phyloP scores from a whole-genome alignment of 2,113 vertebrate genomes.

The Pardalotus punctatus region DNA sequence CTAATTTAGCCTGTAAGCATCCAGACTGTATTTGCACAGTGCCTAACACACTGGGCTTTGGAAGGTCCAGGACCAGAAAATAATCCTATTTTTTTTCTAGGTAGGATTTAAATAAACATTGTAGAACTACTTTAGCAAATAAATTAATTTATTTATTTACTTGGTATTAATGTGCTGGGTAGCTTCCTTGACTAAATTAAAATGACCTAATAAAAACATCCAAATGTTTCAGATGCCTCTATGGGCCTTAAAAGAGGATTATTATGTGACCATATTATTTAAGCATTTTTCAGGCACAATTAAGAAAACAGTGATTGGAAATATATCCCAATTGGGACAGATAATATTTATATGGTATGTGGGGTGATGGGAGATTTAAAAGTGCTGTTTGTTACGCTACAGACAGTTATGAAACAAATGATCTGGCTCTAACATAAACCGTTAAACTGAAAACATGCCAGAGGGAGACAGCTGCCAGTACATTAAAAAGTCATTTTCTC shows the following conservation, averaged over 20 bases:
- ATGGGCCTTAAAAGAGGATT: not conserved
- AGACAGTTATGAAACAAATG: conserved; percentile 73
- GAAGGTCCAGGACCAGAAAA: not conserved
- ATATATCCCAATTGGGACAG: conserved; percentile 18
- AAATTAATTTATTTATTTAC: not conserved
- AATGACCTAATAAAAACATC: conserved; percentile 12
- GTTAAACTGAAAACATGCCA: conserved; percentile 73
- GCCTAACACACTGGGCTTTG: not conserved
- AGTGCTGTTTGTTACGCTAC: conserved; percentile 58
- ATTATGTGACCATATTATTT: not conserved
- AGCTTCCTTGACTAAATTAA: conserved; percentile 25
- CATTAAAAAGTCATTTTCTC: conserved; percentile 75
- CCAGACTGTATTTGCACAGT: not conserved
- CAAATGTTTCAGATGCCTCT: not conserved
- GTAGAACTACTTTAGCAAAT: conserved; percentile 5
- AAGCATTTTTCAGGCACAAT: conserved; percentile 2
- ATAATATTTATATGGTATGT: conserved; percentile 23
- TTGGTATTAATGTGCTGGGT: not conserved
- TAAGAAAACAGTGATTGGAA: conserved; percentile 52
- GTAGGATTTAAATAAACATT: not conserved
- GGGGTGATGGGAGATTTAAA: conserved; percentile 47
- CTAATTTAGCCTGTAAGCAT: not conserved
- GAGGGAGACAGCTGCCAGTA: conserved; percentile 74
- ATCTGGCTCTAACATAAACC: conserved; percentile 72
- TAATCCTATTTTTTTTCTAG: not conserved